Conservation (phyloP, 2,797 vertebrate genomes). For the Chaetodon trifasciatus region DNA sequence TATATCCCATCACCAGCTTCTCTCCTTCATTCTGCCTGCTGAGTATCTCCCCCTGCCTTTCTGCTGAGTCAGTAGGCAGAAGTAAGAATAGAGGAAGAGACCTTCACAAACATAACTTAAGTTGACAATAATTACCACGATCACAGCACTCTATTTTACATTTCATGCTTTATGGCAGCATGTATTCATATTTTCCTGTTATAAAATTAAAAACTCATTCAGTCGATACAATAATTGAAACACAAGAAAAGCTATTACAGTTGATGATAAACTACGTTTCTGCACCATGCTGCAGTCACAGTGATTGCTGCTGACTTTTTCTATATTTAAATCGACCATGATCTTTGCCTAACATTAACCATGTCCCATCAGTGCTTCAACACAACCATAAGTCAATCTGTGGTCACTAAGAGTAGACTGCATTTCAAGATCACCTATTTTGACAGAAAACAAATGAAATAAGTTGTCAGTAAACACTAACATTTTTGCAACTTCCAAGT, state of each 20-base stretch:
- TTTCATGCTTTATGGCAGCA: background rate
- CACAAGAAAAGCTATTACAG: background rate
- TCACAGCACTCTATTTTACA: background rate
- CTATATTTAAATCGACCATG: no score
- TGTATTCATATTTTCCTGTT: background rate
- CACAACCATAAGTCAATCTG: no score
- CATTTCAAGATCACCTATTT: no score
- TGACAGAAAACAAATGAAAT: no score
- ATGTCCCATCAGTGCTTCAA: no score
- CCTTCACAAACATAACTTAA: background rate
- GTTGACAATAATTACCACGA: background rate
- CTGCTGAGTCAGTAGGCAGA: conserved; percentile 29
- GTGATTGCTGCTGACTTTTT: no score
- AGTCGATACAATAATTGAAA: background rate
- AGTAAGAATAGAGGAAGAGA: background rate
- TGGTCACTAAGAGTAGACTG: no score
- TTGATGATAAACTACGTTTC: background rate
- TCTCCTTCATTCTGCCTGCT: conserved; percentile 21
- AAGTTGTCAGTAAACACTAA: no score
- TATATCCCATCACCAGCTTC: conserved; percentile 42
- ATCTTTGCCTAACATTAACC: no score
- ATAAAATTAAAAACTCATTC: background rate
- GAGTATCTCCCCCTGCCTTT: conserved; percentile 13
- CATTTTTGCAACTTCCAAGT: no score
- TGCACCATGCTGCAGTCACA: no score